Percentiles rank a stretch among this genome's conserved stretches.
Conservation (phyloP, 1,140 invertebrate genomes). For the Papilio polytes region DNA sequence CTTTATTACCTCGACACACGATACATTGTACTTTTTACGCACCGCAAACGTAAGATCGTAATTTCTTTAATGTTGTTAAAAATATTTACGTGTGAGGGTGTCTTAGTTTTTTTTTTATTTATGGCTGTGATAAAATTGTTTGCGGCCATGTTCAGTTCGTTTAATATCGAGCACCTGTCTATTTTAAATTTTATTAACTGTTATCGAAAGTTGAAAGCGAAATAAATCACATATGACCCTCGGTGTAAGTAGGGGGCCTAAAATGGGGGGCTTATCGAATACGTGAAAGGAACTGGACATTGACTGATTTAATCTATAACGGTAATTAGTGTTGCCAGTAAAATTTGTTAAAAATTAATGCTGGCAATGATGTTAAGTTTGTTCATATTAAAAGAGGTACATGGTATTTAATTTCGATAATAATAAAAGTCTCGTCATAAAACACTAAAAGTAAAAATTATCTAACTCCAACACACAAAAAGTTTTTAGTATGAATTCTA, state of each 20-base stretch:
- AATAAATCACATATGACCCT: slow-evolving; percentile 49
- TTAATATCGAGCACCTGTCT: slow-evolving; percentile 67
- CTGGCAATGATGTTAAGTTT: not conserved
- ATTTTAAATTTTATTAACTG: slow-evolving; percentile 57
- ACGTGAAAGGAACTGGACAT: not conserved
- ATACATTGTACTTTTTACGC: not conserved
- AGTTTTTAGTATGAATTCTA: not conserved
- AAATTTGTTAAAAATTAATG: not conserved
- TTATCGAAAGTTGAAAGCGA: slow-evolving; percentile 54
- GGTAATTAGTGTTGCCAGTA: slow-evolving; percentile 2
- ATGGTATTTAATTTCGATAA: not conserved
- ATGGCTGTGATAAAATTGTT: slow-evolving; percentile 75
- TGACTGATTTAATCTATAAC: slow-evolving; percentile 15
- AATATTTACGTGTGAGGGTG: slow-evolving; percentile 70
- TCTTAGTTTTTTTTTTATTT: slow-evolving; percentile 71
- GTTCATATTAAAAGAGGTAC: not conserved
- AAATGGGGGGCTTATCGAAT: not conserved
- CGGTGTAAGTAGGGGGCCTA: not conserved
- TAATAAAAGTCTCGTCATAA: not conserved
- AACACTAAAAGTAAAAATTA: not conserved
- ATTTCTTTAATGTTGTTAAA: slow-evolving; percentile 61
- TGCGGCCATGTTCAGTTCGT: slow-evolving; percentile 64
- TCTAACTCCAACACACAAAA: not conserved
- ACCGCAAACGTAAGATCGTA: slow-evolving; percentile 38
- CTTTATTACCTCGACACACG: slow-evolving; percentile 13